Base-by-base conservation (phyloP, 2,113 vertebrate genomes). In the Hydropotes inermis region DNA sequence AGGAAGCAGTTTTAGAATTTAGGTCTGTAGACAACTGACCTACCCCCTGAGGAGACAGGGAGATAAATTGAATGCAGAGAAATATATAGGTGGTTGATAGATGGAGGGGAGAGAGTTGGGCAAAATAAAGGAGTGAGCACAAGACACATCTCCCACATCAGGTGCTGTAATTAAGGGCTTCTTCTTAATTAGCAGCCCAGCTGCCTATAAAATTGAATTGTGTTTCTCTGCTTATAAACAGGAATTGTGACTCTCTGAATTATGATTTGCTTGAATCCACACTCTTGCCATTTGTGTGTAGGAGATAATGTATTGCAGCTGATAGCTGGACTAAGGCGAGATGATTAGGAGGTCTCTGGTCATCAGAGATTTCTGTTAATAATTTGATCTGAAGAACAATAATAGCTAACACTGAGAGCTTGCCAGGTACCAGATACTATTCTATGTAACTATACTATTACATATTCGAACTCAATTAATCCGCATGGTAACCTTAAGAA, bases 111-210 rank as follows among this genome's bases (percentile, higher is more conserved):
- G 27, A 70, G 58, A 36, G 83, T n/a, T 1, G n/a, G 70, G 16
- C 54, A 47, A 33, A 43, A 81, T 4, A 55, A 84, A 76, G 47
- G 0, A 89, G 64, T 3, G 2, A 84, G 50, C 57, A 7, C 0
- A 7, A 83, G 95, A 28, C 87, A 30, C 57, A 82, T 74, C 89
- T 96, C 87, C 88, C 70, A 81, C 6, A 33, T 98, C 91, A 97
- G 98, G 94, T 97, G 88, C 95, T 87, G 39, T 93, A 97, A 97
- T 98, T 97, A 96, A 95, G 76, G 96, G 58, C 61, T 91, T 81
- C 74, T 85, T 97, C 95, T 94, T 98, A 96, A 97, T 98, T 91
- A 97, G 94, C 91, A 95, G 94, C 94, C 95, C 98, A 98, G 98
- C 96, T 98, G 97, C 96, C 97, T 97, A 85, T 95, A 97, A 96